A percentile compares a stretch with the other conserved stretches of the same genome.
phyloP scores from a whole-genome alignment of 2,888 invertebrate species.

The Anthophora plumipes region DNA sequence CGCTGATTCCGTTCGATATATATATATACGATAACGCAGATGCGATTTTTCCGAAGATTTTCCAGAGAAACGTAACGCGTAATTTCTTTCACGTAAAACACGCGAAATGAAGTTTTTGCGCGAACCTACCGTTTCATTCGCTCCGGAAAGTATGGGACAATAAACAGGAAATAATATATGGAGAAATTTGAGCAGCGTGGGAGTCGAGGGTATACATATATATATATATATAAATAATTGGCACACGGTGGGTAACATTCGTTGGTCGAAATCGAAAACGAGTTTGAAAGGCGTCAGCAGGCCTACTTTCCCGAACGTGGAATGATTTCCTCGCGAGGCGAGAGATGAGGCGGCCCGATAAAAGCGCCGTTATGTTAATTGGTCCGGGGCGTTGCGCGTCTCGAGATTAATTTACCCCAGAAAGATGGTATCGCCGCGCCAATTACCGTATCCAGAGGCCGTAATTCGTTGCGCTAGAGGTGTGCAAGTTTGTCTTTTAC shows the following conservation, averaged over 20 bases:
- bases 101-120: too few relatives aligned
- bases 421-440: slow-evolving; percentile 65
- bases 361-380: slow-evolving; percentile 70
- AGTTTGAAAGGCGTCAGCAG: slow-evolving; percentile 3
- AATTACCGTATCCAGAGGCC: slow-evolving; percentile 59
- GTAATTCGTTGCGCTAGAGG: slow-evolving; percentile 47
- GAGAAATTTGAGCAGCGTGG: too few relatives aligned
- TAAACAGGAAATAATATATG: too few relatives aligned
- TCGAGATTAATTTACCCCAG: slow-evolving; percentile 70
- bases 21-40: too few relatives aligned
- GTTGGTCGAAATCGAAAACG: slow-evolving; percentile 58
- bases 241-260: neutral
- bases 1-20: too few relatives aligned
- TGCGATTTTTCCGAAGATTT: too few relatives aligned
- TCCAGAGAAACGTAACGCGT: too few relatives aligned
- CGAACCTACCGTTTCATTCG: too few relatives aligned
- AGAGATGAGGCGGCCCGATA: slow-evolving; percentile 62
- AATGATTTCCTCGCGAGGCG: slow-evolving; percentile 27
- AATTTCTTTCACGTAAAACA: too few relatives aligned
- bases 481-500: slow-evolving; percentile 9
- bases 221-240: too few relatives aligned
- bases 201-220: too few relatives aligned
- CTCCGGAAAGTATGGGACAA: too few relatives aligned
- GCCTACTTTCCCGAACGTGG: slow-evolving; percentile 42
- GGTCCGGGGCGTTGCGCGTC: slow-evolving; percentile 60